Evolutionary conservation across 2,888 invertebrate genomes (phyloP), one percentile per base, ranked within the genome.

Genomic region (Stenodera caucasica): DNA sequence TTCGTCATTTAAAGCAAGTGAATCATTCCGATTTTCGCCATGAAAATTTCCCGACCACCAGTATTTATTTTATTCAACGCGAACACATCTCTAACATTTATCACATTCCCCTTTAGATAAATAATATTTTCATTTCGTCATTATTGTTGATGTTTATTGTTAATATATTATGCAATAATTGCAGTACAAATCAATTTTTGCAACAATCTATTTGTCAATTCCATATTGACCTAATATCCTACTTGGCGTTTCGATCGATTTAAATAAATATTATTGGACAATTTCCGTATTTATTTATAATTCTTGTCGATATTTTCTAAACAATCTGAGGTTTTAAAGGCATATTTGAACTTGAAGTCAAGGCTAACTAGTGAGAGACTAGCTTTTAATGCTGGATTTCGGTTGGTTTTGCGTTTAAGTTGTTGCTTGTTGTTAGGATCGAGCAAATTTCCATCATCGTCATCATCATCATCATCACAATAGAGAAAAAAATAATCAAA

Each of bases 271-370:
- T 14, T 6, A 6, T 12, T 6, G 35, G n/a, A 14, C 1, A n/a
- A 14, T n/a, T n/a, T n/a, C n/a, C n/a, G n/a, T n/a, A n/a, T n/a
- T n/a, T n/a, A n/a, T n/a, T n/a, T n/a, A n/a, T n/a, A n/a, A n/a
- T n/a, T 53, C 52, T 29, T 55, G 53, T 23, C 37, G 45, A 52
- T 33, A 18, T 49, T 50, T 29, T 18, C 40, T 23, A 18, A 53
- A 29, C 53, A 30, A n/a, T n/a, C 29, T 35, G 37, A n/a, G 15
- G 9, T 8, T 29, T n/a, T 11, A 29, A 37, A 57, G 45, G 33
- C 55, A 52, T 45, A 53, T 64, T 64, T 68, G 67, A 70, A 68
- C 65, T 67, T 61, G 57, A 60, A 71, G 69, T 71, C 70, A 71
- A 71, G 70, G 70, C 68, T 65, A 70, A 70, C 70, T 65, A 57